Base-by-base conservation (phyloP, 2,888 invertebrate genomes). In the Quadroppia sp. region DNA sequence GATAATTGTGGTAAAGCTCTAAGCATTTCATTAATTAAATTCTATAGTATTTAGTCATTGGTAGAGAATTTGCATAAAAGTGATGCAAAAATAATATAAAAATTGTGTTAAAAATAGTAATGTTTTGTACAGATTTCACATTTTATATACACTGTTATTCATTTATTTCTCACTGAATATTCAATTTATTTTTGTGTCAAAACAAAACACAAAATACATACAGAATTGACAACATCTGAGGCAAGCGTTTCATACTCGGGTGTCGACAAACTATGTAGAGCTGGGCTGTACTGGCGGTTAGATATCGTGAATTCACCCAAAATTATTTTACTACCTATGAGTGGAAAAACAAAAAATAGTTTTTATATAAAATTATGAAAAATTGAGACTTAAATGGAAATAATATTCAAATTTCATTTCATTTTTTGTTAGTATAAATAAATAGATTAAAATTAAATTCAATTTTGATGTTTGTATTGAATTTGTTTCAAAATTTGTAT, bases 241-340 rank as follows among this genome's bases (percentile, higher is more conserved):
- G 76, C 70, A 15, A 77, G 48, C 20, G 53, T 73, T n/a, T 32
- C 40, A 48, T 71, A 77, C 0, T 74, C 72, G 30, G 48, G 67
- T 36, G 59, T 72, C 25, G 67, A 73, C 1, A 70, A 25, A 56
- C 73, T 56, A 1, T 53, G 25, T 2, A 77, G 64, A 50, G 76
- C 76, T 42, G 59, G 40, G 13, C 73, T 75, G 40, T 73, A 77
- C 2, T 73, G 74, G n/a, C 76, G 71, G 64, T 77, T 77, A 0
- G 77, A 76, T 13, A 77, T 75, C 20, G 74, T 45, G 11, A 77
- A 45, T 9, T 74, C 59, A 23, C 77, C 77, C 36, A 64, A 7
- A 9, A 64, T 40, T 3, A n/a, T 36, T 40, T 40, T 64, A 30
- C 64, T 64, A 32, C 64, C 64, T 64, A 20, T 50, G 15, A 50